A percentile compares a stretch with the other conserved stretches of the same genome.
Evolutionary conservation across 2,888 invertebrate genomes (phyloP).

Genomic region (Cantharis lateralis): DNA sequence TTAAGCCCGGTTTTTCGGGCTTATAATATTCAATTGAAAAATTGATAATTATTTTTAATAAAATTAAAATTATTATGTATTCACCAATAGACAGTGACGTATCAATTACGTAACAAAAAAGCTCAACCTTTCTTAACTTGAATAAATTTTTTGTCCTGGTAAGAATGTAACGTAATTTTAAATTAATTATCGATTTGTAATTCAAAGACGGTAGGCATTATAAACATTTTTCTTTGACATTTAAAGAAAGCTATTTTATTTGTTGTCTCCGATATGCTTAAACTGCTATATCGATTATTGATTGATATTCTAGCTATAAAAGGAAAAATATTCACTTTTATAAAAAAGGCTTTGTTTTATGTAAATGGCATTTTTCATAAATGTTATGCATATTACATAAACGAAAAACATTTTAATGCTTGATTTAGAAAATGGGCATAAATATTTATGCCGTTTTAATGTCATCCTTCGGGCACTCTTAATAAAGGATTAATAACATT

Average conservation of each 20-base stretch:
- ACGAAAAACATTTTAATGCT: background rate
- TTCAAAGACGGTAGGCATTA: background rate
- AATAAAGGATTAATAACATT: background rate
- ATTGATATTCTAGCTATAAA: background rate
- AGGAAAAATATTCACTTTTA: background rate
- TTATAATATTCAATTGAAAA: too few relatives aligned
- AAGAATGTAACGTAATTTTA: background rate
- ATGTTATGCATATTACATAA: background rate
- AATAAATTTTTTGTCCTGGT: background rate
- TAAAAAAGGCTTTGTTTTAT: background rate
- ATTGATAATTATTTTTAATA: too few relatives aligned
- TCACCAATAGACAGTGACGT: background rate
- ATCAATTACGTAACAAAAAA: background rate
- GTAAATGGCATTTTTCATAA: conserved; percentile 1
- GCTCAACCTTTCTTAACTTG: background rate
- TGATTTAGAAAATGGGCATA: background rate
- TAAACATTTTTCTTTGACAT: background rate
- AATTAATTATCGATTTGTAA: background rate
- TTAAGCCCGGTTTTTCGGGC: too few relatives aligned
- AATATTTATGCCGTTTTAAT: background rate
- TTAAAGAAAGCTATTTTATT: background rate
- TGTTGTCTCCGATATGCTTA: background rate
- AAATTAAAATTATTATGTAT: too few relatives aligned
- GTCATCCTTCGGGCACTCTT: background rate
- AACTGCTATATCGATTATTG: background rate